Evolutionary conservation across 2,797 vertebrate genomes (phyloP), one percentile per base, ranked within the genome.

Genomic region (Diplodus puntazzo): DNA sequence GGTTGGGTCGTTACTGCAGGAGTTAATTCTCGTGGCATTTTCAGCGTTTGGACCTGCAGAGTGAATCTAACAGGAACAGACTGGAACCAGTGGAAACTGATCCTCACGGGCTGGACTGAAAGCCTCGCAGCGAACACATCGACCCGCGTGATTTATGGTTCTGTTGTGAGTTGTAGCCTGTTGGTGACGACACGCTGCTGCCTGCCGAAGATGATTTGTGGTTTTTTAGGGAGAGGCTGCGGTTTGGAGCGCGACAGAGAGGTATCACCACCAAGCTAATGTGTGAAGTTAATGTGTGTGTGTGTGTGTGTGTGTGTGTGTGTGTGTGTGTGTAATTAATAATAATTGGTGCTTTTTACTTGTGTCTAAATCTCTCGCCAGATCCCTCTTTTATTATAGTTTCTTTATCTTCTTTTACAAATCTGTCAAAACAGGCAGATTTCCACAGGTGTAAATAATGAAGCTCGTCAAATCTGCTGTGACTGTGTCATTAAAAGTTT

Each of bases 151-250:
- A 68, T 67, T 63, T 63, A 52, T 0, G 16, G 17, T 30, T 55
- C 21, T 54, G 68, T 20, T 20, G 8, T 57, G 70, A 63, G 72
- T 10, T 58, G 43, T 2, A 25, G 62, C 72, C 39, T 3, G n/a
- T 49, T 11, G 43, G n/a, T 66, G 27, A 20, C 1, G 50, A 65
- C 62, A 42, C 42, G 53, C 14, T n/a, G 45, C 3, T 30, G 53
- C 62, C 53, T 58, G 53, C 54, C 42, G 53, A 21, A 17, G 43
- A 57, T 49, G 1, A 16, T 75, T 61, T 0, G 67, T 71, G 61
- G 27, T 48, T 75, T 75, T 59, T 53, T 1, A 48, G 0, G 72
- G 67, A 17, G 34, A 60, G 48, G 18, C 11, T 42, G 13, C 20
- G 12, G 39, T 54, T 34, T 53, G 13, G 46, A 43, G 5, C 7